phyloP scores from a whole-genome alignment of 2,113 vertebrate genomes.

The Apodemus sylvaticus region DNA sequence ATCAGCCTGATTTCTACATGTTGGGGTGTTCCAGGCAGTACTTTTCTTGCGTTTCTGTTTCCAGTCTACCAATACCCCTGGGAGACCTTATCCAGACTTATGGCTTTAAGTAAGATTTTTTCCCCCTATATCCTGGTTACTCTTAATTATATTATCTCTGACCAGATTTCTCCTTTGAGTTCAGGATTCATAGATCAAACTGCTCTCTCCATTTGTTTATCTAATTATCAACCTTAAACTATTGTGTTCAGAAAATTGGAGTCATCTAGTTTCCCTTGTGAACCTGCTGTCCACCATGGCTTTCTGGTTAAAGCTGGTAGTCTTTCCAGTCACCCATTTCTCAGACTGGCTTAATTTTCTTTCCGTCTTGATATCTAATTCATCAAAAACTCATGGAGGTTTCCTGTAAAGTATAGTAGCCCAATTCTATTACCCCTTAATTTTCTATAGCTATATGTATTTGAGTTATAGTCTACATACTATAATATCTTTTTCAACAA shows the following conservation, averaged over 20 bases:
- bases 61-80: not conserved
- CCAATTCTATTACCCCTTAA: not conserved
- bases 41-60: not conserved
- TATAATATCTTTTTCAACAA: not conserved
- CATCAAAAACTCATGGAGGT: not conserved
- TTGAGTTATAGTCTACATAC: not conserved
- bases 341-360: not conserved
- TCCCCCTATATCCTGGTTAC: not conserved
- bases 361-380: not conserved
- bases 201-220: not conserved
- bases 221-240: not conserved
- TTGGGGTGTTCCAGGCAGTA: not conserved
- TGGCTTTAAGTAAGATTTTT: not conserved
- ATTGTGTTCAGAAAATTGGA: not conserved
- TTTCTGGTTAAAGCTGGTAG: not conserved
- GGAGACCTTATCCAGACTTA: not conserved
- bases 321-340: not conserved
- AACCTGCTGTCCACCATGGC: not conserved
- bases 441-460: not conserved
- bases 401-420: not conserved
- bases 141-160: not conserved
- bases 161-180: conserved; percentile 7
- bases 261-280: not conserved
- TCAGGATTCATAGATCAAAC: not conserved
- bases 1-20: not conserved